Evolutionary conservation across 92 coral and sea anemone genomes (phyloP).

Genomic region (Isaurus tuberculatus): DNA sequence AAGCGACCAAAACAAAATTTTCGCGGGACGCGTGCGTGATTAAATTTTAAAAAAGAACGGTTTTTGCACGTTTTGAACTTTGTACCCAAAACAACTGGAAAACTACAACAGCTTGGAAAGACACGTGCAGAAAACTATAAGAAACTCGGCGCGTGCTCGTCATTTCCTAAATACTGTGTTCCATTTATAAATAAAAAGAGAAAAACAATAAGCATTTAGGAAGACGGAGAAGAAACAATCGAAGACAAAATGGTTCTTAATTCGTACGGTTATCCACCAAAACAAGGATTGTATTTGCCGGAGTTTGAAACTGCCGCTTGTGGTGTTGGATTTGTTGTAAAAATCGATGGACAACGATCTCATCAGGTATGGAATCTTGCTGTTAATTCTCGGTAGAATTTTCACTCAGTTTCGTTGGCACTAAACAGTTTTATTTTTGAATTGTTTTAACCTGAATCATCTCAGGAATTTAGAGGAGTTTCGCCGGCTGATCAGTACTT

Average conservation of each 20-base stretch:
- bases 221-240: not conserved
- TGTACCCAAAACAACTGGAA: constrained; percentile 31
- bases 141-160: not conserved
- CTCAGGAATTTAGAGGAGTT: not conserved
- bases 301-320: constrained; percentile 91
- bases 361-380: constrained; percentile 68
- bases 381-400: not conserved
- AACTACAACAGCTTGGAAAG: too few species aligned
- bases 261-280: constrained; percentile 74
- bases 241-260: constrained; percentile 72
- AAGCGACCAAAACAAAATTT: not conserved
- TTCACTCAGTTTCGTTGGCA: not conserved
- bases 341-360: constrained; percentile 84
- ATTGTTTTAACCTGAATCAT: not conserved
- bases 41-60: too few species aligned
- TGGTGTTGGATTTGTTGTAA: constrained; percentile 96
- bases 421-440: not conserved
- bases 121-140: not conserved
- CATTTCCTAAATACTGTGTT: not conserved
- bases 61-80: constrained; percentile 20
- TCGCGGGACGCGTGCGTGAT: constrained; percentile 23
- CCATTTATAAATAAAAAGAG: not conserved
- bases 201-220: not conserved
- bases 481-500: not conserved
- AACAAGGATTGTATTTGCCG: constrained; percentile 90